Evolutionary conservation across 1,140 invertebrate species (phyloP), one percentile per base, ranked within the genome.

Genomic region (Steinernema khuongi): DNA sequence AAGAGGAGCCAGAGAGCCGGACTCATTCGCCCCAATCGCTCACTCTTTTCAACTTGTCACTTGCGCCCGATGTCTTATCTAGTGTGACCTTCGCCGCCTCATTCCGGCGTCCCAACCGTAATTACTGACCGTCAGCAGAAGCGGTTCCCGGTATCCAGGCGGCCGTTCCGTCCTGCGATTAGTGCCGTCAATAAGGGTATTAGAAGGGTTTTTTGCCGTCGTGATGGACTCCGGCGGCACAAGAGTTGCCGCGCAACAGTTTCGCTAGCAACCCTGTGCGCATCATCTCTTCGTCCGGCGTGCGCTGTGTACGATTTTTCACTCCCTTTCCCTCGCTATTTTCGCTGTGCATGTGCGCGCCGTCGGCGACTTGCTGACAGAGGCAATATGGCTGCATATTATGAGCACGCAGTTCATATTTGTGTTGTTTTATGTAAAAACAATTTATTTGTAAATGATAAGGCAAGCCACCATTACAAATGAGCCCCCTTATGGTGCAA

Each of bases 31-130:
- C 4, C 19, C 50, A 22, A 7, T 17, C 50, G 50, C 26, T 26
- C 50, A n/a, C 50, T 60, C 50, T 60, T 26, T 60, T 60, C 50
- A 22, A 60, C 50, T 60, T 60, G 11, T 60, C 50, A 60, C 50
- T 60, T 60, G 50, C 50, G 22, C 4, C 50, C 14, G n/a, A n/a
- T n/a, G 14, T 60, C 7, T 60, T 60, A 60, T 60, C 50, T 60
- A 60, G 50, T 60, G 50, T 60, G 50, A 60, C 50, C 50, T 60
- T 26, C 50, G 4, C 19, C 50, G n/a, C 22, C 50, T 4, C 50
- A 60, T 11, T 60, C 22, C 50, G 50, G 11, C 7, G 26, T 22
- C 19, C 4, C 19, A 60, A 60, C 50, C 50, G 50, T 60, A 60
- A 60, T 60, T 60, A 60, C 50, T 60, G 50, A 26, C 11, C 50